Percentiles rank a stretch among this genome's conserved stretches.
These are phyloP conservation scores for Xiphias gladius DNA, from an alignment of 2,113 vertebrate species.

Conservation along the genomic window DNA sequence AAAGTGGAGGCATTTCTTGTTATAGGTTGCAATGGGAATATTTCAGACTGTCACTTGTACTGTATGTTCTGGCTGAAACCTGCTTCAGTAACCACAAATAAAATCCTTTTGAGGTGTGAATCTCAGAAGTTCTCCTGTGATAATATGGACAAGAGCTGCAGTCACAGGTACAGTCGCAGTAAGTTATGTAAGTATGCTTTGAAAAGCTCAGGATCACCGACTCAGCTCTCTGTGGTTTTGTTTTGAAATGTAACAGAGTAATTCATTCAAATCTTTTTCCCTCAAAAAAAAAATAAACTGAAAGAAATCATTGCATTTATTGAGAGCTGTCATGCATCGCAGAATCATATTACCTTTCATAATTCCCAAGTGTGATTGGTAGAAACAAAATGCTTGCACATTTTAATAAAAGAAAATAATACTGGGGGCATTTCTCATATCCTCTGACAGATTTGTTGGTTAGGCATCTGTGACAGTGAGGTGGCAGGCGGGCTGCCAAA, in stretches of 20 bases:
- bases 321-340: constrained; percentile 66
- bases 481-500: constrained; percentile 8
- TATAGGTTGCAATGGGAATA: constrained; percentile 16
- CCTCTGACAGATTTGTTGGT: constrained; percentile 70
- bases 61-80: constrained; percentile 4
- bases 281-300: constrained; percentile 14
- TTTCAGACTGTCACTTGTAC: constrained; percentile 21
- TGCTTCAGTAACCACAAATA: constrained; percentile 23
- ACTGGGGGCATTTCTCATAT: constrained; percentile 72
- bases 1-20: constrained; percentile 46
- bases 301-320: constrained; percentile 59
- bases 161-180: background rate
- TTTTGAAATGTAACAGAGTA: constrained; percentile 25
- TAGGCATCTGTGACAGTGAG: constrained; percentile 59
- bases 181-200: constrained; percentile 5
- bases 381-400: constrained; percentile 39
- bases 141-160: constrained; percentile 22
- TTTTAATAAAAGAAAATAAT: constrained; percentile 77
- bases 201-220: constrained; percentile 19
- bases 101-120: constrained; percentile 6
- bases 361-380: constrained; percentile 64
- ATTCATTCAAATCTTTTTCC: constrained; percentile 38
- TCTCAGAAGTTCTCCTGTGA: background rate
- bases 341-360: constrained; percentile 56
- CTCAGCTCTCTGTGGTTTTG: constrained; percentile 1